Evolutionary conservation across 2,113 vertebrate species (phyloP), one percentile per base, ranked within the genome.

Genomic region (Gambusia holbrooki): DNA sequence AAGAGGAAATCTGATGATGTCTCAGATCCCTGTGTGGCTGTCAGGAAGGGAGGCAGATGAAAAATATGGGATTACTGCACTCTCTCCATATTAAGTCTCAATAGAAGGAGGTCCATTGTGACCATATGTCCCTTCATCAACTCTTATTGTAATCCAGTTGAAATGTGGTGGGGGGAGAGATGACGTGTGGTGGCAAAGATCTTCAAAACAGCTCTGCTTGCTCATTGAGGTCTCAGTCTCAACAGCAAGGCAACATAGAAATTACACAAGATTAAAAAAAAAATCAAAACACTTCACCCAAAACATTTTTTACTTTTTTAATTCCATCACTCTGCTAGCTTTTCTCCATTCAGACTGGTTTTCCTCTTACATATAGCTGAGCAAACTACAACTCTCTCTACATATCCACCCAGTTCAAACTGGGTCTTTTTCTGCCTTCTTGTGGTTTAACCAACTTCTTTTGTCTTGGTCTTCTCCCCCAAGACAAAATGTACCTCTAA

Each of bases 241-340:
- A 73, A 85, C 77, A 83, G 76, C 65, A 54, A 66, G 22, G 30
- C 74, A 40, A 40, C 69, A 54, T 5, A 74, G 11, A 78, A 74
- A 84, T 83, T 45, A 79, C 70, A 69, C 37, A 63, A 76, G 85
- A 67, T 40, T 69, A 58, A 67, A 10, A 62, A 62, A 8, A 84
- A 82, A 79, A 12, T 37, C 82, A 71, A 85, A 87, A 67, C 88
- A 81, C 83, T 85, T 87, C 80, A 87, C 84, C 77, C 79, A 73
- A 85, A 89, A 92, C 92, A 92, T 90, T 82, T 89, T 88, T 88
- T 90, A 89, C 88, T 77, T 81, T 71, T 81, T 77, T 83, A 88
- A 78, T 88, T 88, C 86, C 84, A 74, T 87, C 88, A 86, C 85
- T 80, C 74, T 81, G 78, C 30, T 61, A 83, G 84, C 86, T 71